Conservation (phyloP, 1,140 invertebrate genomes). For the Magallana gigas region DNA sequence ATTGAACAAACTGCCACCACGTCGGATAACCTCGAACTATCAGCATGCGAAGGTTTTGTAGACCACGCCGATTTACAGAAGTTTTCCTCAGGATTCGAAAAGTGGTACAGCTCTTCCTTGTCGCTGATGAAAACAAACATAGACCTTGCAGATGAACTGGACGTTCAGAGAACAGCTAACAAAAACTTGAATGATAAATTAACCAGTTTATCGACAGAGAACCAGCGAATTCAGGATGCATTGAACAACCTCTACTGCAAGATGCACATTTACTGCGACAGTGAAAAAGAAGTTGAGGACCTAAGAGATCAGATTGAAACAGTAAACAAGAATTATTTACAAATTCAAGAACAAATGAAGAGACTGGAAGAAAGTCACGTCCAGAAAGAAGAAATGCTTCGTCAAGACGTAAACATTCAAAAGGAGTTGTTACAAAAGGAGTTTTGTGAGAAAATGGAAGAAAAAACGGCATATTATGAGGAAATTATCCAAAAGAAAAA, state of each 20-base stretch:
- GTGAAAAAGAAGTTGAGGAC: not conserved
- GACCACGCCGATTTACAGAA: not conserved
- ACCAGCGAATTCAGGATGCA: not conserved
- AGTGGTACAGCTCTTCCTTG: not conserved
- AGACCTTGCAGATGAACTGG: not conserved
- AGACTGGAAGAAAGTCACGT: not conserved
- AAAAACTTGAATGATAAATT: not conserved
- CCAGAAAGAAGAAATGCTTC: not conserved
- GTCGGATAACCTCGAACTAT: not conserved
- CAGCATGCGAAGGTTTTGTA: not conserved
- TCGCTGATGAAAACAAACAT: not conserved
- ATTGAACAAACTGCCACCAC: not conserved
- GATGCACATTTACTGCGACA: not conserved
- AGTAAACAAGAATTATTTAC: not conserved
- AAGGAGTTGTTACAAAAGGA: not conserved
- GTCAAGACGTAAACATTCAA: not conserved
- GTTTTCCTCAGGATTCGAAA: not conserved
- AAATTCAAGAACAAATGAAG: not conserved
- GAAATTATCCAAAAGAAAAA: constrained; percentile 17
- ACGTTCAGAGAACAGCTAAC: not conserved
- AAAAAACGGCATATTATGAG: not conserved
- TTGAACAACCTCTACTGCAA: not conserved
- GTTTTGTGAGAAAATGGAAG: not conserved
- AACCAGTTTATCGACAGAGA: not conserved
- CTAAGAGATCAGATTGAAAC: constrained; percentile 2